Percentiles rank a stretch among this genome's conserved stretches.
These are phyloP conservation scores for Alcedo quadribrachys DNA, from an alignment of 2,797 vertebrate genomes.

Conservation along the genomic window DNA sequence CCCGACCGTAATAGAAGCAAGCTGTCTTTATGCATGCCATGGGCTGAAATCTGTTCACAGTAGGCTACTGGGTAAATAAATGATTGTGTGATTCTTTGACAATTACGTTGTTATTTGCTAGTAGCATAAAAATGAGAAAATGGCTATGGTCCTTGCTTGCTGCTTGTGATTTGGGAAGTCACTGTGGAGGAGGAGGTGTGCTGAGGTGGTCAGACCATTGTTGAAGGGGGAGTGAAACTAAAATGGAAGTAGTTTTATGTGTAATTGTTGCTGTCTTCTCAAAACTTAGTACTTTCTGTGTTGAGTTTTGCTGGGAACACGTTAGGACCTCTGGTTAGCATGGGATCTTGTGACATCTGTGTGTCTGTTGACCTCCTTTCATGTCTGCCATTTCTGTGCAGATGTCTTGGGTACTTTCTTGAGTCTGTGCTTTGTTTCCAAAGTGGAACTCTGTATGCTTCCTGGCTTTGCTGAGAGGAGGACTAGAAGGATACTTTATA, in stretches of 20 bases:
- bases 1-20: not conserved
- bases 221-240: not conserved
- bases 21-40: not conserved
- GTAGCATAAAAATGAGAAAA: not conserved
- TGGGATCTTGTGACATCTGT: not conserved
- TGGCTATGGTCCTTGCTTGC: not conserved
- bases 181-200: not conserved
- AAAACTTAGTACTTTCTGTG: not conserved
- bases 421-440: constrained; percentile 55
- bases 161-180: not conserved
- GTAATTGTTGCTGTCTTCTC: not conserved
- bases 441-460: not conserved
- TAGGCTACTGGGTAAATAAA: not conserved
- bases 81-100: not conserved
- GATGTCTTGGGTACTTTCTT: constrained; percentile 16
- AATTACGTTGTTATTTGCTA: not conserved
- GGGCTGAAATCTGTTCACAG: not conserved
- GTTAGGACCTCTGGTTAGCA: not conserved
- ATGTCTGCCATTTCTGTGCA: no score
- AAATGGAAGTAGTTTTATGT: not conserved
- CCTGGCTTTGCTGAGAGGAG: not conserved
- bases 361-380: not conserved
- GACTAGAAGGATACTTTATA: not conserved
- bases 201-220: not conserved
- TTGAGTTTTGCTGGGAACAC: not conserved